Base-by-base conservation (phyloP, 2,888 invertebrate species). In the Luperina nickerlii region DNA sequence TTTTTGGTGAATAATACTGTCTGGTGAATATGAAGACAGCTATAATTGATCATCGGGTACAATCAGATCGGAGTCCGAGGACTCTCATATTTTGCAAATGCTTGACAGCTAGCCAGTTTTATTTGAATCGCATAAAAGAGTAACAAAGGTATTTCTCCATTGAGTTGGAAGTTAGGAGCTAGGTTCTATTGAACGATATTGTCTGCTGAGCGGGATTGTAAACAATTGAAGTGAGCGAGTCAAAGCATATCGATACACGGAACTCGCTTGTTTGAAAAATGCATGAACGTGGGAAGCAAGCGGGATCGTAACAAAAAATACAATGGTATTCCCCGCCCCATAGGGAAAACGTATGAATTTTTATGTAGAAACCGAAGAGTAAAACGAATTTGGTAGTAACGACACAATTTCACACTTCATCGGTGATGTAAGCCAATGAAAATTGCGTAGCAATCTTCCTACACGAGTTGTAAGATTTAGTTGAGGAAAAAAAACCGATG, bases 401-500 rank as follows among this genome's bases (percentile, higher is more conserved):
- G 65, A 72, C 60, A 72, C 63, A 38, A 85, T 85, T 81, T 82
- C 63, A 68, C 57, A 63, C 51, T 67, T 65, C 69, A 78, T 45
- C n/a, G 57, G 48, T 71, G 38, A 76, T 76, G 74, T 84, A 67
- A 79, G 70, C 24, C 73, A 79, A 69, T 68, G 60, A 68, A 78
- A 66, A 76, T 67, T 11, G 27, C 42, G 71, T 57, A 66, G 8
- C 20, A 51, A 74, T 67, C 84, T 65, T 66, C 67, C 76, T 42
- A 84, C 87, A 27, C 74, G 11, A 69, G 69, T 88, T 69, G 88
- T 83, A 81, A 54, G 75, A 74, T 79, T 65, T 69, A 54, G 67
- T 66, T 75, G 67, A 32, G 45, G 32, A 51, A 57, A 32, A 32
- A 32, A 32, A 32, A 32, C 32, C 32, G 32, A 32, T 32, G 32